Base-by-base conservation (phyloP, 1,140 invertebrate species). In the Dufourea novaeangliae region DNA sequence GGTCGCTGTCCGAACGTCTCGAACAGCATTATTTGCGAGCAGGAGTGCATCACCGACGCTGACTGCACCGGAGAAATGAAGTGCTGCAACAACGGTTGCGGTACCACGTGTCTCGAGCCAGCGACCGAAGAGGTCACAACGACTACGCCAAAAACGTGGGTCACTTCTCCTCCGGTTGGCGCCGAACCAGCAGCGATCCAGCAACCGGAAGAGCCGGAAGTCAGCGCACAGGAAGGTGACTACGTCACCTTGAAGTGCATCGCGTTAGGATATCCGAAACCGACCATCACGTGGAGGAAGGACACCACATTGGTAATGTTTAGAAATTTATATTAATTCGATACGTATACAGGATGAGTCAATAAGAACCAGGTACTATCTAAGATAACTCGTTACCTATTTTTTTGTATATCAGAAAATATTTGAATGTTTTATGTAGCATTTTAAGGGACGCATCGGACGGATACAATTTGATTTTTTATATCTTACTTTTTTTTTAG, bases 41-140 rank as follows among this genome's bases (percentile, higher is more conserved):
- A 93, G 20, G 95, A 97, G 87, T 98, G 97, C 88, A 91, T 93
- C 62, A 94, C 94, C n/a, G 97, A 98, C 90, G 96, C 96, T 0
- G 96, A 98, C 83, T 98, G 97, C 90, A 87, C 93, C 6, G 94
- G 94, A 32, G 94, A 95, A 10, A 93, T 94, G 82, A 98, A 98
- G 90, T 98, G 97, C 91, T 98, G 97, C 88, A 92, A 91, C 64
- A 95, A 94, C 83, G 96, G 95, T 46, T 98, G 97, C 87, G 95
- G 95, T 10, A 93, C 93, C 25, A 93, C 95, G 8, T 98, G 97
- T 87, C 88, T 96, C 0, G 93, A 91, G 78, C 96, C 96, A 14
- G 91, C 90, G 27, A 83, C 52, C 54, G 88, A 90, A 44, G 87
- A 89, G 61, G 61, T 70, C 7, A 41, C 63, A 17, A 67, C 83